Percentiles rank a stretch among this genome's conserved stretches.
These are phyloP conservation scores for Microctenopoma stevenorrisi DNA, from an alignment of 2,797 vertebrate genomes.

Conservation along the genomic window DNA sequence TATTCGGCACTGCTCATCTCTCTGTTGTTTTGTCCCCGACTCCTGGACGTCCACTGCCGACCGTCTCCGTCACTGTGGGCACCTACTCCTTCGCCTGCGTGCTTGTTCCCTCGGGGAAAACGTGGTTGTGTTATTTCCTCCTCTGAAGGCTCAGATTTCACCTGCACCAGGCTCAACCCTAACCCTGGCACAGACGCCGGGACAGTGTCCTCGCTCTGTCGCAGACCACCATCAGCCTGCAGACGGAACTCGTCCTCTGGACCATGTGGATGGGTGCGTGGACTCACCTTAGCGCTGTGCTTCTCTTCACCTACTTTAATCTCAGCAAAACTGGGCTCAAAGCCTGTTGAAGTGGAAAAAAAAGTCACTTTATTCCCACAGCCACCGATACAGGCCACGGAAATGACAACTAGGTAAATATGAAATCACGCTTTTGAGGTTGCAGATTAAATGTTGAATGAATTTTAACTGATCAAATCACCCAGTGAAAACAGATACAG, in stretches of 20 bases:
- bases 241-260: slow-evolving; percentile 15
- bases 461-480: neutral
- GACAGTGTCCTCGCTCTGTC: slow-evolving; percentile 1
- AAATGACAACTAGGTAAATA: slow-evolving; percentile 4
- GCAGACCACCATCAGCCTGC: fast-evolving
- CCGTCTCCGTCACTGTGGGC: slow-evolving; percentile 32
- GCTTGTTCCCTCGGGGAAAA: slow-evolving; percentile 21
- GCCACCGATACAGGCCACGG: neutral
- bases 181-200: neutral
- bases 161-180: neutral
- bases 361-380: no score
- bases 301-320: slow-evolving; percentile 26
- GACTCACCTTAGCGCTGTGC: slow-evolving; percentile 25
- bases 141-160: slow-evolving; percentile 70
- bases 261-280: neutral
- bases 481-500: slow-evolving; percentile 4
- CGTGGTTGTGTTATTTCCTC: slow-evolving; percentile 18
- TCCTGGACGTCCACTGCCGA: slow-evolving; percentile 56
- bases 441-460: neutral
- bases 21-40: slow-evolving; percentile 41
- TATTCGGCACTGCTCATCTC: slow-evolving; percentile 44
- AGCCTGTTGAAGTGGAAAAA: slow-evolving; percentile 37
- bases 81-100: slow-evolving; percentile 13
- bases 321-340: slow-evolving; percentile 34
- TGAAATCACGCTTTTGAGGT: no score